These are phyloP conservation scores for Ophthalmolycus amberensis DNA, from an alignment of 2,113 vertebrate species.

Conservation along the genomic window DNA sequence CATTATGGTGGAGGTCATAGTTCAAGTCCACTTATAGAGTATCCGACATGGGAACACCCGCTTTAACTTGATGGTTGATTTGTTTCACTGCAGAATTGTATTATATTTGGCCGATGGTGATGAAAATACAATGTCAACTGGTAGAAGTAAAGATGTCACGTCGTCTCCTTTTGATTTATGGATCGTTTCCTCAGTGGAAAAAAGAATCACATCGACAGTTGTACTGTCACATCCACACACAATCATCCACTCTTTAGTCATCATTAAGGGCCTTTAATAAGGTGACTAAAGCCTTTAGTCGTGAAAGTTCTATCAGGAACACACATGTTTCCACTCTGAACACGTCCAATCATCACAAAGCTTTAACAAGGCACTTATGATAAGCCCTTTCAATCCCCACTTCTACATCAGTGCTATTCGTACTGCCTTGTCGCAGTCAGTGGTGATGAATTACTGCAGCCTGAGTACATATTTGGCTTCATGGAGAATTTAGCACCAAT, in stretches of 20 bases:
- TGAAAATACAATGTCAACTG: conserved; percentile 31
- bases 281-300: conserved; percentile 12
- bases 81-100: conserved; percentile 32
- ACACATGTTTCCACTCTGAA: background rate
- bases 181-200: conserved; percentile 11
- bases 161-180: conserved; percentile 34
- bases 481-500: conserved; percentile 49
- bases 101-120: conserved; percentile 24
- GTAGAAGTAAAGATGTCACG: conserved; percentile 16
- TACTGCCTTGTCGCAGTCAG: conserved; percentile 38
- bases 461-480: conserved; percentile 51
- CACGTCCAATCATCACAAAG: background rate
- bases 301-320: conserved; percentile 26
- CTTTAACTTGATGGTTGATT: conserved; percentile 65
- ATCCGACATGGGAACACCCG: conserved; percentile 25
- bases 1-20: background rate
- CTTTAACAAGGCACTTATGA: conserved; percentile 7
- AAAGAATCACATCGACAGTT: background rate
- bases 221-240: background rate
- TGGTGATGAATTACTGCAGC: conserved; percentile 48
- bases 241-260: conserved; percentile 2
- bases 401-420: conserved; percentile 19
- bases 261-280: conserved; percentile 14
- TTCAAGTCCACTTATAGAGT: background rate
- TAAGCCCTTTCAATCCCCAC: conserved; percentile 32